These are phyloP conservation scores for Dipus sagitta DNA, from an alignment of 2,797 vertebrate species.

Conservation along the genomic window DNA sequence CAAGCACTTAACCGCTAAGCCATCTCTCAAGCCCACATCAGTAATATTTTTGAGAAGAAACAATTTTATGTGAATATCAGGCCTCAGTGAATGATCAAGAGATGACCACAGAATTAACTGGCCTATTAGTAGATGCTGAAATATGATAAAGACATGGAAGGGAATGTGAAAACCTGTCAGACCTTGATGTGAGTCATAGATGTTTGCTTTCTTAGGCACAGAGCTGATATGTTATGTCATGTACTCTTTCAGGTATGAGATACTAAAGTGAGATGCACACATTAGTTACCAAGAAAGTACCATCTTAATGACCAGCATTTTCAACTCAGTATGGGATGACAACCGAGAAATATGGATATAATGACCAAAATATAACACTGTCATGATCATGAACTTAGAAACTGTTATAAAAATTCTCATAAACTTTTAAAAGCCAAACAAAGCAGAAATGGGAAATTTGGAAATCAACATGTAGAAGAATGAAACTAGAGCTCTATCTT, in stretches of 20 bases:
- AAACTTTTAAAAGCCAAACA: neutral
- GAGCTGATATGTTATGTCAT: too few relatives aligned
- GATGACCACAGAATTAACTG: neutral
- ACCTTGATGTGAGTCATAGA: neutral
- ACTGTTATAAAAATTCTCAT: neutral
- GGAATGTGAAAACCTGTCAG: neutral
- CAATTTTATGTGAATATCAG: neutral
- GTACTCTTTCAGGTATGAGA: neutral
- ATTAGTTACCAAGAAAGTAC: neutral
- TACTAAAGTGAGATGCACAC: neutral
- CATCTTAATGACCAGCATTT: neutral
- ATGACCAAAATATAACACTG: neutral
- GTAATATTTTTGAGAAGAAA: neutral
- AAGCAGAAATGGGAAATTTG: neutral
- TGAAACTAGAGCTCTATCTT: neutral
- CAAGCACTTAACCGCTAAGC: too few relatives aligned
- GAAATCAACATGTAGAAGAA: too few relatives aligned
- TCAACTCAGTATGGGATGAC: neutral
- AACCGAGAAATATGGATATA: neutral
- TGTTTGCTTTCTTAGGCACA: neutral
- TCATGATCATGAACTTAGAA: neutral
- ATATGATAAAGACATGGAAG: neutral
- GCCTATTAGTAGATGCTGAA: neutral
- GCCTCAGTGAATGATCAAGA: neutral
- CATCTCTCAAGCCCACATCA: neutral